A percentile compares a stretch with the other conserved stretches of the same genome.
Evolutionary conservation across 2,888 invertebrate genomes (phyloP).

Genomic region (Lasioglossum oenotherae): DNA sequence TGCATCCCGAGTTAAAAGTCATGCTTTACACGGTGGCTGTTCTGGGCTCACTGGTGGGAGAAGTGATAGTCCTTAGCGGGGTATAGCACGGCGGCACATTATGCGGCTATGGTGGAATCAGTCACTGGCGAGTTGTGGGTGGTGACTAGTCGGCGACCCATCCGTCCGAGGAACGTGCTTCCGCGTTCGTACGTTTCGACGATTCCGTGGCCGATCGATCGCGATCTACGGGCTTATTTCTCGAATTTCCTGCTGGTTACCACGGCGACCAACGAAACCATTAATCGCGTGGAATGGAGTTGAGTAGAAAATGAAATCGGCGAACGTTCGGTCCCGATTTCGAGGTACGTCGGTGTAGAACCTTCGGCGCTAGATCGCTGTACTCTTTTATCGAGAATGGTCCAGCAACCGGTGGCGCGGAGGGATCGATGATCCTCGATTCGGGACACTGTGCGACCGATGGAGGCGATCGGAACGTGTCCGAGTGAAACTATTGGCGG

Average conservation of each 20-base stretch:
- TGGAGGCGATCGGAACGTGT: not conserved
- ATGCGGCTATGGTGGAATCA: slow-evolving; percentile 82
- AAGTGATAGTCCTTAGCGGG: slow-evolving; percentile 82
- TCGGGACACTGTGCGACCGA: not conserved
- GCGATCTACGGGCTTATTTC: slow-evolving; percentile 38
- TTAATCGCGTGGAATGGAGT: not conserved
- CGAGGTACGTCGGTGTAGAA: not conserved
- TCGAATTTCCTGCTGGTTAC: not conserved
- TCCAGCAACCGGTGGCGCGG: not conserved
- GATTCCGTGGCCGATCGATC: slow-evolving; percentile 51
- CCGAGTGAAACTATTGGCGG: slow-evolving; percentile 34
- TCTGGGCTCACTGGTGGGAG: slow-evolving; percentile 80
- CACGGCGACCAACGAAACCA: not conserved
- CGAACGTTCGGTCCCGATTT: not conserved
- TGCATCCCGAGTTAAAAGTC: slow-evolving; percentile 75
- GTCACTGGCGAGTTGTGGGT: slow-evolving; percentile 83
- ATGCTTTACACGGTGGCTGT: slow-evolving; percentile 78
- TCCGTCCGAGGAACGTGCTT: slow-evolving; percentile 63
- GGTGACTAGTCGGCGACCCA: slow-evolving; percentile 79
- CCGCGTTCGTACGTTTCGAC: slow-evolving; percentile 52
- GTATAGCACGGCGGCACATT: slow-evolving; percentile 80
- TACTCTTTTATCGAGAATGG: not conserved
- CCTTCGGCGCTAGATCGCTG: not conserved
- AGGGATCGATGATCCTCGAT: slow-evolving; percentile 4
- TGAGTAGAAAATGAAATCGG: not conserved